These are phyloP conservation scores for Rhaphigaster nebulosa DNA, from an alignment of 2,888 invertebrate genomes.

Conservation along the genomic window DNA sequence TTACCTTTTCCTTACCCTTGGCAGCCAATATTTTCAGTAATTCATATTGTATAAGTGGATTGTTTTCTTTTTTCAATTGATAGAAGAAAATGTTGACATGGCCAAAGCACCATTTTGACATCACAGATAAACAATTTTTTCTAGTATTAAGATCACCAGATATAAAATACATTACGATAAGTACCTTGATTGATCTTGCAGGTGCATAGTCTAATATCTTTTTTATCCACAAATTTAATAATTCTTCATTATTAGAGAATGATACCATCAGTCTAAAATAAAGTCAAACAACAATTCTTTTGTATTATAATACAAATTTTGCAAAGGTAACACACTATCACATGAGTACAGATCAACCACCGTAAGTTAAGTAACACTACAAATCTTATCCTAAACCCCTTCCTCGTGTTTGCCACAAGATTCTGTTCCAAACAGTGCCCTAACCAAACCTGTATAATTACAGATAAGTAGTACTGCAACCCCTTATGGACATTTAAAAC, in stretches of 20 bases:
- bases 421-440: not conserved
- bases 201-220: not conserved
- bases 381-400: not conserved
- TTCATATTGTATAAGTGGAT: not conserved
- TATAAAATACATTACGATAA: slow-evolving; percentile 11
- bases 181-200: not conserved
- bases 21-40: not conserved
- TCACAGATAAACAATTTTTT: slow-evolving; percentile 10
- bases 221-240: slow-evolving; percentile 24
- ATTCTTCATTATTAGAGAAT: not conserved
- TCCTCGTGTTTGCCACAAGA: not conserved
- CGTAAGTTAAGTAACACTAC: not conserved
- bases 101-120: slow-evolving; percentile 18
- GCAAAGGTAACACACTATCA: not conserved
- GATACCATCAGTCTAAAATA: slow-evolving; percentile 10
- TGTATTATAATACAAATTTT: not conserved
- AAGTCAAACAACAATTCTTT: not conserved
- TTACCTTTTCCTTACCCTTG: not conserved
- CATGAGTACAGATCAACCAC: not conserved
- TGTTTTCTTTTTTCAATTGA: slow-evolving; percentile 20
- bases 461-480: not conserved
- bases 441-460: not conserved
- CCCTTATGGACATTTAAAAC: not conserved
- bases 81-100: not conserved
- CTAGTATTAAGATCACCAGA: slow-evolving; percentile 15